A percentile compares a stretch with the other conserved stretches of the same genome.
phyloP scores from a whole-genome alignment of 2,113 vertebrate genomes.

The Serinus canaria region DNA sequence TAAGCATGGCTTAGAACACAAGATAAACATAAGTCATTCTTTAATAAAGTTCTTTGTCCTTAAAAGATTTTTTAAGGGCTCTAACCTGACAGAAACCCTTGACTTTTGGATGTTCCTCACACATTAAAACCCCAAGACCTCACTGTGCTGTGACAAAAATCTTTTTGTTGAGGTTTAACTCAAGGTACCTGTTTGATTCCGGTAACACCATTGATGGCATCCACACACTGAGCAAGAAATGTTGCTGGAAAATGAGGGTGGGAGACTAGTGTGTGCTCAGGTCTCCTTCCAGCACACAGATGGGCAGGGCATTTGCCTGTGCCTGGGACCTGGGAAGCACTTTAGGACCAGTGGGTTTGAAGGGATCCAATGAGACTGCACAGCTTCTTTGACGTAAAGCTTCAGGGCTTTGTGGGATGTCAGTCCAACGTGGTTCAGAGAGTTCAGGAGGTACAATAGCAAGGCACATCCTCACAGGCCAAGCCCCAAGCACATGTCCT shows the following conservation, averaged over 20 bases:
- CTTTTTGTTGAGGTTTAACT: neutral
- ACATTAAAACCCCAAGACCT: neutral
- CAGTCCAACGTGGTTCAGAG: neutral
- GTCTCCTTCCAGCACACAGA: neutral
- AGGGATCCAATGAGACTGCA: neutral
- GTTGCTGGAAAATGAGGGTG: neutral
- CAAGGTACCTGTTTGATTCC: neutral
- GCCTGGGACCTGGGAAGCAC: neutral
- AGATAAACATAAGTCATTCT: neutral
- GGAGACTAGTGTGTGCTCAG: neutral
- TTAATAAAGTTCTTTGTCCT: neutral
- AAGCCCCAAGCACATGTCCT: fast-evolving
- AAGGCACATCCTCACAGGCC: neutral
- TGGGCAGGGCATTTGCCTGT: neutral
- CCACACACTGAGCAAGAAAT: neutral
- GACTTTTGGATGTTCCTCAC: neutral
- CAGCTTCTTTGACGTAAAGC: neutral
- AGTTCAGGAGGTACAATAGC: neutral
- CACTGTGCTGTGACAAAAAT: neutral
- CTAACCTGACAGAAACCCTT: neutral
- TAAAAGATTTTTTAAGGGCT: neutral
- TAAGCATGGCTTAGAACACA: neutral
- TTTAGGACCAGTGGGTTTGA: fast-evolving
- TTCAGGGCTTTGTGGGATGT: neutral
- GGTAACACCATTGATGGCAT: no score